These are phyloP conservation scores for Pedetes capensis DNA, from an alignment of 2,113 vertebrate species.

Conservation along the genomic window DNA sequence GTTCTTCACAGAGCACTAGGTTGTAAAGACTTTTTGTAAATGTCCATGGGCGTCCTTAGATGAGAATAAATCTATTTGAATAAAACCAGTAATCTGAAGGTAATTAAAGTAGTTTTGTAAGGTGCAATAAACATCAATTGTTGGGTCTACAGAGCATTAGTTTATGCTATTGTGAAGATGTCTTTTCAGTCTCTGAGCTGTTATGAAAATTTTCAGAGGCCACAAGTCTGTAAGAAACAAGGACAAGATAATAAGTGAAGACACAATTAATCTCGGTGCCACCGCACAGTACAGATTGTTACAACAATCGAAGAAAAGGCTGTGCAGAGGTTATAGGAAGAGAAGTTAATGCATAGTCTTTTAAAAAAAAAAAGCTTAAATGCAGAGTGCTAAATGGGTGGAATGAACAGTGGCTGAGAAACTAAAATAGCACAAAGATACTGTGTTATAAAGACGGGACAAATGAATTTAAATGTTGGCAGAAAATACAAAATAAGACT, in stretches of 20 bases:
- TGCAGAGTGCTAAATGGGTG: slow-evolving; percentile 20
- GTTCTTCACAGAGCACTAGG: not conserved
- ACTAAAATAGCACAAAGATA: slow-evolving; percentile 61
- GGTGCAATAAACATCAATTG: slow-evolving; percentile 80
- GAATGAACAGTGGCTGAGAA: slow-evolving; percentile 64
- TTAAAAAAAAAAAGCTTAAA: slow-evolving; percentile 25
- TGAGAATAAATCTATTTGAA: slow-evolving; percentile 80
- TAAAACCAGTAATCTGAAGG: slow-evolving; percentile 81
- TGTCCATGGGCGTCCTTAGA: slow-evolving; percentile 64
- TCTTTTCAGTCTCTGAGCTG: slow-evolving; percentile 77
- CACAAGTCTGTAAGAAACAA: slow-evolving; percentile 79
- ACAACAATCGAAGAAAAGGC: slow-evolving; percentile 71
- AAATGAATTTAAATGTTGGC: slow-evolving; percentile 43
- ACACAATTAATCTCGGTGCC: slow-evolving; percentile 79
- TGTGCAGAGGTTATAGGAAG: slow-evolving; percentile 76
- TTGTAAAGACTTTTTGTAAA: slow-evolving; percentile 65
- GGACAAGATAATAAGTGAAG: slow-evolving; percentile 84
- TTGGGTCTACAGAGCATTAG: slow-evolving; percentile 80
- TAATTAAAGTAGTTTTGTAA: slow-evolving; percentile 82
- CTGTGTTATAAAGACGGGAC: slow-evolving; percentile 39
- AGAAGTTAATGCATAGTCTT: slow-evolving; percentile 61
- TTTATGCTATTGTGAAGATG: slow-evolving; percentile 79
- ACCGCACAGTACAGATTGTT: slow-evolving; percentile 75
- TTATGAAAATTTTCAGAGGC: slow-evolving; percentile 80
- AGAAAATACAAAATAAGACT: slow-evolving; percentile 54